phyloP scores from a whole-genome alignment of 2,113 vertebrate genomes.

The Bubo bubo region DNA sequence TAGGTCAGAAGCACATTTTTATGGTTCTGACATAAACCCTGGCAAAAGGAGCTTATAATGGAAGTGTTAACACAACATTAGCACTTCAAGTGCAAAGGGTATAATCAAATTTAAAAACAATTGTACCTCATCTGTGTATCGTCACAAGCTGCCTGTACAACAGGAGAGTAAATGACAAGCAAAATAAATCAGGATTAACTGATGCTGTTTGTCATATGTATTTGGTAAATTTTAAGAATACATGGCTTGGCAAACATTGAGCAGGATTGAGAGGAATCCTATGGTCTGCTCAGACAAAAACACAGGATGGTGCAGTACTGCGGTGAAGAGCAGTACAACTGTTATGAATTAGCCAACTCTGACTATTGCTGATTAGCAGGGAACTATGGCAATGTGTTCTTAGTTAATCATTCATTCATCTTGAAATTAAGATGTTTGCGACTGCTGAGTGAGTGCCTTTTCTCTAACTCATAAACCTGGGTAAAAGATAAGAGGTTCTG shows the following conservation, averaged over 20 bases:
- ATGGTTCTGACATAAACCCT: slow-evolving; percentile 42
- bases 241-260: background rate
- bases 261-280: background rate
- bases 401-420: background rate
- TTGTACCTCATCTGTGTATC: slow-evolving; percentile 38
- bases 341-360: background rate
- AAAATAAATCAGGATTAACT: slow-evolving; percentile 41
- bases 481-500: background rate
- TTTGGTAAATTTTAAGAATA: slow-evolving; percentile 53
- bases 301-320: background rate
- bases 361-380: background rate
- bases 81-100: slow-evolving; percentile 50
- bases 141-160: slow-evolving; percentile 38
- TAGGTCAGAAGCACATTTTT: slow-evolving; percentile 55
- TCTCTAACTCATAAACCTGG: background rate
- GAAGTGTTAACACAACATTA: slow-evolving; percentile 63
- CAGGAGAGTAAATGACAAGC: slow-evolving; percentile 44
- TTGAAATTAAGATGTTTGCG: background rate
- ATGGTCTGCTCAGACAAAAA: background rate
- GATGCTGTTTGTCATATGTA: background rate
- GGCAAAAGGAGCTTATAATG: slow-evolving; percentile 46
- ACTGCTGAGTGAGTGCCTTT: background rate
- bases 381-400: background rate
- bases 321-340: background rate
- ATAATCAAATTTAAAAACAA: slow-evolving; percentile 69